phyloP scores from a whole-genome alignment of 1,140 invertebrate species.

The Heliothis subflexa region DNA sequence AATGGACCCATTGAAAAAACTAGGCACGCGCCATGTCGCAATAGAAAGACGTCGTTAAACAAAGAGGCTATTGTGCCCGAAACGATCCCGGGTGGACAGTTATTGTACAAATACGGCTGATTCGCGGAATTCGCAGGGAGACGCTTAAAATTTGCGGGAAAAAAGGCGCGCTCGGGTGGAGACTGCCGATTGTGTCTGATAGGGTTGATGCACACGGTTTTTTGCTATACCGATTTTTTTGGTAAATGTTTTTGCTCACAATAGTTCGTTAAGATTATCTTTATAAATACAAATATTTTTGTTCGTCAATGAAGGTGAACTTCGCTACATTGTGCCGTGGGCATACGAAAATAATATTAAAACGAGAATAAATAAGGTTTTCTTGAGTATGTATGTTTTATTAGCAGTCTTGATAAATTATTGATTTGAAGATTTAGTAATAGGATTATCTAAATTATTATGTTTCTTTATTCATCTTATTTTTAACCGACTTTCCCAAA shows the following conservation, averaged over 20 bases:
- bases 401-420: too few species aligned
- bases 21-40: conserved; percentile 68
- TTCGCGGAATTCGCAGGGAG: conserved; percentile 76
- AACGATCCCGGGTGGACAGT: conserved; percentile 72
- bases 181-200: conserved; percentile 62
- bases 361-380: too few species aligned
- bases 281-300: neutral
- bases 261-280: conserved; percentile 22
- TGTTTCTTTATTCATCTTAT: too few species aligned
- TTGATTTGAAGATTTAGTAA: too few species aligned
- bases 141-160: conserved; percentile 82
- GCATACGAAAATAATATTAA: too few species aligned
- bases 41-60: conserved; percentile 81
- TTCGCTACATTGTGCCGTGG: too few species aligned
- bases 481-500: too few species aligned
- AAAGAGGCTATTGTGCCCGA: conserved; percentile 73
- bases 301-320: neutral
- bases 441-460: too few species aligned
- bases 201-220: conserved; percentile 65
- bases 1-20: conserved; percentile 72
- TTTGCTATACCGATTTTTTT: neutral
- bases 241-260: conserved; percentile 9
- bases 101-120: conserved; percentile 83
- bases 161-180: conserved; percentile 67
- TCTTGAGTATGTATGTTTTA: too few species aligned